Evolutionary conservation across 2,888 invertebrate species (phyloP).

Genomic region (Sphaerolaimus hirsutus): DNA sequence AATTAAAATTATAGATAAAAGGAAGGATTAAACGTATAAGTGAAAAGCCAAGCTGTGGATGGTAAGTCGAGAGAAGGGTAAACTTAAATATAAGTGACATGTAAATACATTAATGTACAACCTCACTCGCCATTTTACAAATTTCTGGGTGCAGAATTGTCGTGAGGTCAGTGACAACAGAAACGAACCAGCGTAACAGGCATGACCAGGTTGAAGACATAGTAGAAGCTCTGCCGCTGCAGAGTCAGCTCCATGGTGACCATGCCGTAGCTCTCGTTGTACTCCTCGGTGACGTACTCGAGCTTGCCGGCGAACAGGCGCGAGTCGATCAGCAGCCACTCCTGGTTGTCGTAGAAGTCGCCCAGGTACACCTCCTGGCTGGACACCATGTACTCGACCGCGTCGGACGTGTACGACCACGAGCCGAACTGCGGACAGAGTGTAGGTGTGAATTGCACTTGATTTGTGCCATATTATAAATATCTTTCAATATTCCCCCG

Average conservation of each 20-base stretch:
- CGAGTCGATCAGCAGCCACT: slow-evolving; percentile 2
- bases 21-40: too few relatives aligned
- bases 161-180: too few relatives aligned
- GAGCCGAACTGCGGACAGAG: slow-evolving; percentile 23
- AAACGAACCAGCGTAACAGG: slow-evolving; percentile 29
- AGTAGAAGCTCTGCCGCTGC: slow-evolving; percentile 30
- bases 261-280: slow-evolving; percentile 20
- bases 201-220: slow-evolving; percentile 33
- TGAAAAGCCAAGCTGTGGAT: too few relatives aligned
- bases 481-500: too few relatives aligned
- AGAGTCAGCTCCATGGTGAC: slow-evolving; percentile 15
- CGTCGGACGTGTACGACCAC: slow-evolving; percentile 21
- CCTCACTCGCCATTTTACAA: too few relatives aligned
- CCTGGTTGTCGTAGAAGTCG: slow-evolving; percentile 23
- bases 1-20: too few relatives aligned
- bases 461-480: too few relatives aligned
- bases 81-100: too few relatives aligned
- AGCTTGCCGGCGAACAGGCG: not conserved
- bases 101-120: too few relatives aligned
- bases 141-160: too few relatives aligned
- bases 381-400: slow-evolving; percentile 15
- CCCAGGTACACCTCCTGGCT: slow-evolving; percentile 16
- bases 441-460: too few relatives aligned
- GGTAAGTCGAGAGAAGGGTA: too few relatives aligned
- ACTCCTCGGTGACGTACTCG: slow-evolving; percentile 10